Base-by-base conservation (phyloP, 2,888 invertebrate species). In the Scaptomyza reducta region DNA sequence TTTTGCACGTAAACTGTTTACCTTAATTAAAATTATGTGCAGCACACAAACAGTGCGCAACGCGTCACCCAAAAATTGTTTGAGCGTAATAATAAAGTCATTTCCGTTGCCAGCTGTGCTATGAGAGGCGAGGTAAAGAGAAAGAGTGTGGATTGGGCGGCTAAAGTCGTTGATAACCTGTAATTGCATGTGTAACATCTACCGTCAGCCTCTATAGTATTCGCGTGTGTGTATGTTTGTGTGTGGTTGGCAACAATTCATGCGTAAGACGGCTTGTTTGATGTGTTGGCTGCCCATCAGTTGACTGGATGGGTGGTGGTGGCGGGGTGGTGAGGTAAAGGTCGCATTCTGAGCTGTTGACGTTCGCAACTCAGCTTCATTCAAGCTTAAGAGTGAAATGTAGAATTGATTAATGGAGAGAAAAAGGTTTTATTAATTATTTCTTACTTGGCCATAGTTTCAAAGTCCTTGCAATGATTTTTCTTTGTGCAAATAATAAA, bases 21-120 rank as follows among this genome's bases (percentile, higher is more conserved):
- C 79, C 83, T 85, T 85, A 79, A 84, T 85, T 83, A 85, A 84
- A 84, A 82, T 77, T 70, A 73, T 75, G 66, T 76, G 71, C 74
- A 64, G 64, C 67, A 60, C 64, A 66, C 75, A 75, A 71, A 69
- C 68, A 73, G 81, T 70, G 65, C 66, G 61, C 73, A 66, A 59
- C 64, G 68, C 73, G 61, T 56, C 54, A 50, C 69, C 72, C 64
- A 72, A 77, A 76, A 78, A 64, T 68, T 75, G 76, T 70, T 81
- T 73, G 63, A 72, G 81, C 76, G 74, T 74, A 68, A 78, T 82
- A 79, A 83, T 82, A 79, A 82, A 83, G 78, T 82, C 78, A 78
- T 83, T 82, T 77, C 74, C 77, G 75, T 74, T 81, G 69, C 55
- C 66, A 70, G 51, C 70, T 70, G 62, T 47, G 66, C 31, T 47